Base-by-base conservation (phyloP, 2,888 invertebrate genomes). In the Caenorhabditis doughertyi region DNA sequence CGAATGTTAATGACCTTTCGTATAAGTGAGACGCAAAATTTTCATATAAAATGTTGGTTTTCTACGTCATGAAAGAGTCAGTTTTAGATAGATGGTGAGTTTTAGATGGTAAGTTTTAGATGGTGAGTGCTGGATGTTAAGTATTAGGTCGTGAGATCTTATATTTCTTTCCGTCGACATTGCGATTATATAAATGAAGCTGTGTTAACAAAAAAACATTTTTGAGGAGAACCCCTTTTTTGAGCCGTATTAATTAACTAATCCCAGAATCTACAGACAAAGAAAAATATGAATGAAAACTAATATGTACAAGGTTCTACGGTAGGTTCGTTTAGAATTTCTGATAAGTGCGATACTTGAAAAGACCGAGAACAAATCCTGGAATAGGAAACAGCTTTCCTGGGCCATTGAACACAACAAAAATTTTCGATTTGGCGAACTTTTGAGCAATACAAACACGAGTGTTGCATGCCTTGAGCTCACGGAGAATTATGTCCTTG, bases 331-430 rank as follows among this genome's bases (percentile, higher is more conserved):
- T 47, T 47, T 47, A 56, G 1, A 56, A 53, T 32, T 65, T 56
- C 56, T 64, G 29, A 47, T 72, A 55, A n/a, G 9, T n/a, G 9
- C 39, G 16, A 7, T 53, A 51, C 23, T 53, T 62, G 72, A 72
- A 18, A 25, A 62, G 18, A 4, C 44, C 47, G 5, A 58, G 21
- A 13, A 67, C 2, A 18, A 47, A 25, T 67, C 74, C 74, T 1
- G 74, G 67, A 2, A 74, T 51, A 16, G 65, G 67, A n/a, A 74
- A 39, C 49, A 74, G 3, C 7, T 58, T 65, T 65, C 74, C 65
- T 25, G 65, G 65, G 32, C 58, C 74, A n/a, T 65, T 67, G 39
- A 58, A 74, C n/a, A 74, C n/a, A 16, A 74, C 29, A 56, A 74
- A 67, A 16, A 74, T 8, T 3, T 67, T 67, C 5, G 39, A 21